Evolutionary conservation across 2,888 invertebrate species (phyloP).

Genomic region (Rhopalosiphum nymphaeae): DNA sequence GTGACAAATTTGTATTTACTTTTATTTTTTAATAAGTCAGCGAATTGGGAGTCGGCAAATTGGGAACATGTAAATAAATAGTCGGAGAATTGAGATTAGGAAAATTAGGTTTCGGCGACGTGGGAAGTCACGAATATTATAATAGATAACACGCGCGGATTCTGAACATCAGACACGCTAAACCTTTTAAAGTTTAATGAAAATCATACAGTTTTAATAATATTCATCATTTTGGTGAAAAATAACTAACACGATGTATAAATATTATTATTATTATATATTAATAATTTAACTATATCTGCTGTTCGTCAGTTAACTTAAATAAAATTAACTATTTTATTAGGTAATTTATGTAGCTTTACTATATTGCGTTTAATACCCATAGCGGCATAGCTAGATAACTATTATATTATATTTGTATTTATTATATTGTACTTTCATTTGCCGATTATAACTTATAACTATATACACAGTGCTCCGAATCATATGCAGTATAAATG

Average conservation of each 20-base stretch:
- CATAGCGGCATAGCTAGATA: too few relatives aligned
- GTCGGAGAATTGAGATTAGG: too few relatives aligned
- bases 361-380: neutral
- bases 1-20: too few relatives aligned
- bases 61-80: too few relatives aligned
- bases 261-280: neutral
- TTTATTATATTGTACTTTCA: neutral
- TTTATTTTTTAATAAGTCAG: too few relatives aligned
- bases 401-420: neutral
- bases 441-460: neutral
- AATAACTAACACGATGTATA: neutral
- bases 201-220: neutral
- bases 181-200: neutral
- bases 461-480: neutral
- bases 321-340: neutral
- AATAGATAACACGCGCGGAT: neutral
- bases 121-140: too few relatives aligned
- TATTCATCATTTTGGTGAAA: neutral
- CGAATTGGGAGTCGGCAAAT: too few relatives aligned
- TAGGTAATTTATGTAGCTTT: neutral
- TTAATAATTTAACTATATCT: neutral
- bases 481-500: neutral
- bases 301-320: neutral
- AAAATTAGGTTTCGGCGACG: too few relatives aligned
- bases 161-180: neutral